Evolutionary conservation across 1,140 invertebrate species (phyloP).

Genomic region (Drosophila ananassae): DNA sequence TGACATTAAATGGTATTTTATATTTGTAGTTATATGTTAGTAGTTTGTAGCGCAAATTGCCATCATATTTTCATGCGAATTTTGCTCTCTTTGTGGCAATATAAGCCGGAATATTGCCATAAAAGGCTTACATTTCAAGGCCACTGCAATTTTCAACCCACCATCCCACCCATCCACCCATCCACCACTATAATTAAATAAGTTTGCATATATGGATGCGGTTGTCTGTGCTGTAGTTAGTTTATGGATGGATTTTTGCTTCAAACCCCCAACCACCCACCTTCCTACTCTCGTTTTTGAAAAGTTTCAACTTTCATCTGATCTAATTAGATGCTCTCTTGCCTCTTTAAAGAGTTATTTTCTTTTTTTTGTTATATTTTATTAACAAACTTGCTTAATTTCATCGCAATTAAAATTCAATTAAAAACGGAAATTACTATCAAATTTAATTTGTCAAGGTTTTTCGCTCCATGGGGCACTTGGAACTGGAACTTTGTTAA

Average conservation of each 20-base stretch:
- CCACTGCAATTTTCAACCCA: background rate
- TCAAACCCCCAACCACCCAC: too few relatives aligned
- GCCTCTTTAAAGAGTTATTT: too few relatives aligned
- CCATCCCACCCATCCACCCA: background rate
- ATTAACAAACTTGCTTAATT: background rate
- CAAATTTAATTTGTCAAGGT: background rate
- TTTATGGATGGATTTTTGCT: too few relatives aligned
- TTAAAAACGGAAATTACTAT: background rate
- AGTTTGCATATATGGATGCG: background rate
- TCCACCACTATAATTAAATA: background rate
- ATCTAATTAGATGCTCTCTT: background rate
- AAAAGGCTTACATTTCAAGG: constrained; percentile 2
- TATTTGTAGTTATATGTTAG: too few relatives aligned
- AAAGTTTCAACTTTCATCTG: background rate
- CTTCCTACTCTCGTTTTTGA: too few relatives aligned
- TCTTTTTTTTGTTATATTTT: too few relatives aligned
- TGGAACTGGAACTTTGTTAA: background rate
- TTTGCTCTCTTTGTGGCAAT: background rate
- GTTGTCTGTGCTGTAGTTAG: background rate
- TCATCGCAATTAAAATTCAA: background rate
- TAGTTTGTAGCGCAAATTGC: background rate
- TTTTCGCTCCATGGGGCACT: background rate
- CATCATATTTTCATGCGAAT: constrained; percentile 2
- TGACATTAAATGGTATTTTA: too few relatives aligned
- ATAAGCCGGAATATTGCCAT: background rate